These are phyloP conservation scores for Amia ocellicauda DNA, from an alignment of 2,113 vertebrate genomes.

Conservation along the genomic window DNA sequence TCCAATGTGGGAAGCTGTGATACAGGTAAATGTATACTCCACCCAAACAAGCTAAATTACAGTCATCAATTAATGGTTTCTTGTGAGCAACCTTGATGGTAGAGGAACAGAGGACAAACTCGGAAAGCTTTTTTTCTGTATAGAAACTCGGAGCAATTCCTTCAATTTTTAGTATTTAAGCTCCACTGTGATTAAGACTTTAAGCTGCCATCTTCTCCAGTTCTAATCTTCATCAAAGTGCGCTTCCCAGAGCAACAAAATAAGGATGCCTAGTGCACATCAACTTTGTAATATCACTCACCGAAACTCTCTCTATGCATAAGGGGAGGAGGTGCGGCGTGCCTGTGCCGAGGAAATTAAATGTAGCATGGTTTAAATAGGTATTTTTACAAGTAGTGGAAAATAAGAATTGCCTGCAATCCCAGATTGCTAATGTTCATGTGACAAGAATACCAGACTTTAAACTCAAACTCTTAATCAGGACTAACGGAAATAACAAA, in stretches of 20 bases:
- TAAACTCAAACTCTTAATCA: too few species aligned
- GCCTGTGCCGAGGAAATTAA: slow-evolving; percentile 4
- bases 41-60: too few species aligned
- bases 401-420: background rate
- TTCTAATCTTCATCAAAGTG: slow-evolving; percentile 9
- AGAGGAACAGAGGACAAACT: too few species aligned
- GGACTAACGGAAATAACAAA: too few species aligned
- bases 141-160: background rate
- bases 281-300: background rate
- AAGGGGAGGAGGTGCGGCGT: background rate
- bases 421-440: slow-evolving; percentile 46
- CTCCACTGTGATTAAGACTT: background rate
- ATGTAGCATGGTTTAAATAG: background rate
- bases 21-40: too few species aligned
- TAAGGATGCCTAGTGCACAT: background rate
- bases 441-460: too few species aligned
- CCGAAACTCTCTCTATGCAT: background rate
- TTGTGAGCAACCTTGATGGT: too few species aligned
- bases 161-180: background rate
- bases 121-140: too few species aligned
- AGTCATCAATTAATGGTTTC: too few species aligned
- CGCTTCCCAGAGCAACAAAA: background rate
- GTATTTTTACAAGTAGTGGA: background rate
- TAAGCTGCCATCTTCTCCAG: slow-evolving; percentile 1
- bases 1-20: too few species aligned